Base-by-base conservation (phyloP, 2,888 invertebrate species). In the Cerastis rubricosa region DNA sequence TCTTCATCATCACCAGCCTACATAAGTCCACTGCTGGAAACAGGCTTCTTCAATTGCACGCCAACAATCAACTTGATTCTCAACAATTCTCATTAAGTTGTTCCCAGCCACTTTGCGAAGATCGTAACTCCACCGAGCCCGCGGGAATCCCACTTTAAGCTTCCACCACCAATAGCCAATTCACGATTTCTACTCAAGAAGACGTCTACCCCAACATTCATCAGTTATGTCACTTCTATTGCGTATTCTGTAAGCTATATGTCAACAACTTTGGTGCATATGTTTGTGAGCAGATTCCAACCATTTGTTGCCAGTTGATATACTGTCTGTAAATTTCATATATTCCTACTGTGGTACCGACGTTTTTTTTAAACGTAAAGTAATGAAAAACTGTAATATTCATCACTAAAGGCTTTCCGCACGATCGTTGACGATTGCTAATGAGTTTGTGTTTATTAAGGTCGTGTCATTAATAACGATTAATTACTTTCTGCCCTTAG, bases 321-420 rank as follows among this genome's bases (percentile, higher is more conserved):
- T 17, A 64, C 43, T 64, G 64, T 12, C 4, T 7, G n/a, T 43
- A 35, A 19, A 11, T 0, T 9, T 17, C 35, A 3, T 35, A 57
- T 14, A 14, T 25, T 14, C 8, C 12, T 7, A 64, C 43, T 64
- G 64, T 64, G 64, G 43, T 7, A 12, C n/a, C 51, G 47, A 76
- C 17, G 22, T 45, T 64, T 64, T 63, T 76, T 78, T 70, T 79
- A 35, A 64, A 76, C 63, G 22, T 71, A 80, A 64, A 76, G 65
- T 74, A 83, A 87, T 87, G 75, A 73, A 80, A 80, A 87, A 86
- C 64, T 87, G 74, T 69, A 85, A 79, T 85, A 87, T 85, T 85
- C 64, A 85, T 81, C 66, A 72, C 71, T 76, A 78, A 84, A 67
- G 61, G 68, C 67, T 76, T 72, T 69, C 54, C 65, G 54, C 40